Conservation (phyloP, 2,113 vertebrate genomes). For the human region DNA sequence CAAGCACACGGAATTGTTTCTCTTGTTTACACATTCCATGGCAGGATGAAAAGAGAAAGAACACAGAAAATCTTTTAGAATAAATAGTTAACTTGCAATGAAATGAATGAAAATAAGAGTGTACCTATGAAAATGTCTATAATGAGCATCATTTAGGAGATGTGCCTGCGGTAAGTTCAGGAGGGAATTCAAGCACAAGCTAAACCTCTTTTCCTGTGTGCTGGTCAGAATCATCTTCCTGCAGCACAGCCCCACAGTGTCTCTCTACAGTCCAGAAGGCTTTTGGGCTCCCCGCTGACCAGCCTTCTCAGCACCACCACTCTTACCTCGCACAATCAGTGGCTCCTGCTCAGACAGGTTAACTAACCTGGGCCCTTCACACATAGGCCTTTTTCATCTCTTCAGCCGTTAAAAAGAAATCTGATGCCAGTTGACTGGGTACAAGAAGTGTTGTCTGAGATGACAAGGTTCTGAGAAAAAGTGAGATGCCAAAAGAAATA, state of each 20-base stretch:
- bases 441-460: not conserved
- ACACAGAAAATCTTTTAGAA: not conserved
- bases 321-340: accelerated
- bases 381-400: not conserved
- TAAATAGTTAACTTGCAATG: not conserved
- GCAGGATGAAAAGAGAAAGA: not conserved
- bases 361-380: not conserved
- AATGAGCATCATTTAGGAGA: not conserved
- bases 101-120: not conserved
- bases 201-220: not conserved
- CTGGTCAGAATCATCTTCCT: not conserved
- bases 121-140: not conserved
- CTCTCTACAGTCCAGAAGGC: not conserved
- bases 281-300: not conserved
- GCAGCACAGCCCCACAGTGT: not conserved
- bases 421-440: not conserved
- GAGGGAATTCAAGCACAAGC: not conserved
- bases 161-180: not conserved
- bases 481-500: not conserved
- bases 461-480: not conserved
- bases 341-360: not conserved
- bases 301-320: not conserved
- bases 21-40: not conserved
- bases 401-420: not conserved
- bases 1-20: not conserved